Conservation (phyloP, 2,888 invertebrate species). For the Ophion obscuratus region DNA sequence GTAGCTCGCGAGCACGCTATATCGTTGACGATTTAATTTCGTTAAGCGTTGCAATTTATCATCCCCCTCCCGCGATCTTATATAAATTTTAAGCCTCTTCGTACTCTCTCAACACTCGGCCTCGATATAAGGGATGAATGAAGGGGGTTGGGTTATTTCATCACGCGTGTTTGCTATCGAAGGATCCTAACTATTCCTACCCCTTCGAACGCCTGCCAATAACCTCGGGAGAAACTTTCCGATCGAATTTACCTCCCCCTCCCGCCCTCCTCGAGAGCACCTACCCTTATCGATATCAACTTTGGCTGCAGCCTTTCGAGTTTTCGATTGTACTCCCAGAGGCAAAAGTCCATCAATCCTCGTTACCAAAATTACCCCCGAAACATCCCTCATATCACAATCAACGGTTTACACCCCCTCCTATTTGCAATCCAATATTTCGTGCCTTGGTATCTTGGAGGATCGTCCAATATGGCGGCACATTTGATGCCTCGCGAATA, state of each 20-base stretch:
- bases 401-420: background rate
- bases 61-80: constrained; percentile 22
- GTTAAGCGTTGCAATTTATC: constrained; percentile 35
- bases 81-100: constrained; percentile 16
- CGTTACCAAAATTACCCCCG: constrained; percentile 58
- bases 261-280: too few relatives aligned
- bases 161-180: constrained; percentile 31
- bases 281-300: constrained; percentile 60
- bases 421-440: background rate
- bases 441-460: too few relatives aligned
- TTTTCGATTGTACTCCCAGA: constrained; percentile 26
- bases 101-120: background rate
- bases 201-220: constrained; percentile 31
- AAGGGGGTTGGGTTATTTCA: constrained; percentile 1
- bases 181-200: constrained; percentile 27
- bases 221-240: constrained; percentile 67
- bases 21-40: constrained; percentile 20
- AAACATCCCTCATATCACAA: background rate
- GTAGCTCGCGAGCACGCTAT: background rate
- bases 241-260: constrained; percentile 69
- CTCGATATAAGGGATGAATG: background rate
- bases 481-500: too few relatives aligned
- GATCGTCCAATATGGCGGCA: too few relatives aligned
- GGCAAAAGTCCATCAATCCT: constrained; percentile 66
- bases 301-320: constrained; percentile 28